Percentiles rank a stretch among this genome's conserved stretches.
Conservation (phyloP, 1,140 invertebrate genomes). For the Neuroterus valhalla region DNA sequence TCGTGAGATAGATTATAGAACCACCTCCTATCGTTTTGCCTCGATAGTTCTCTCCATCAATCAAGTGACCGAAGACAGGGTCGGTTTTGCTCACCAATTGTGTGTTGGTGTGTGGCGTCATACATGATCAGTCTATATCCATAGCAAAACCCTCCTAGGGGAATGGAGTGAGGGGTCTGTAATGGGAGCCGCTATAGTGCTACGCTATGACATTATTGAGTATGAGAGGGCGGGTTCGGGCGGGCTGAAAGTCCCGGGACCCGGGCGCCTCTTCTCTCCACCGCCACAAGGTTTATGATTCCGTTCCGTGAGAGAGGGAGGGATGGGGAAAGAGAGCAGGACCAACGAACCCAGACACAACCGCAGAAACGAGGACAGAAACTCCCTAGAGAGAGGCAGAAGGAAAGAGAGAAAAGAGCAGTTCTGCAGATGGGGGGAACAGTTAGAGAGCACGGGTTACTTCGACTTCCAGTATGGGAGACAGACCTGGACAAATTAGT, state of each 20-base stretch:
- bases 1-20: conserved; percentile 32
- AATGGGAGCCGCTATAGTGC: conserved; percentile 63
- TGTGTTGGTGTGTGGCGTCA: conserved; percentile 34
- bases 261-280: conserved; percentile 52
- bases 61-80: conserved; percentile 54
- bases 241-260: conserved; percentile 67
- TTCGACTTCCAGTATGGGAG: conserved; percentile 32
- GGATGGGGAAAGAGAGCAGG: conserved; percentile 33
- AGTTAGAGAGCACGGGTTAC: background rate
- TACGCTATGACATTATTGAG: conserved; percentile 65
- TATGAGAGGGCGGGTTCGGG: conserved; percentile 57
- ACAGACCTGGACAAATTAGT: conserved; percentile 56
- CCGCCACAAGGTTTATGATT: conserved; percentile 65
- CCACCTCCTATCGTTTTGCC: conserved; percentile 55
- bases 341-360: conserved; percentile 40
- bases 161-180: conserved; percentile 52
- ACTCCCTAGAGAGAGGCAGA: background rate
- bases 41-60: conserved; percentile 61
- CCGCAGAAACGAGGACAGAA: conserved; percentile 16
- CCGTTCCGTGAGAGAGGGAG: conserved; percentile 41
- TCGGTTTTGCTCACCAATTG: conserved; percentile 39
- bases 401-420: conserved; percentile 14
- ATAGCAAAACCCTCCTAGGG: background rate
- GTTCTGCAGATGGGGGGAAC: conserved; percentile 16
- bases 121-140: conserved; percentile 14